These are phyloP conservation scores for Phoxinus phoxinus DNA, from an alignment of 2,113 vertebrate species.

Conservation along the genomic window DNA sequence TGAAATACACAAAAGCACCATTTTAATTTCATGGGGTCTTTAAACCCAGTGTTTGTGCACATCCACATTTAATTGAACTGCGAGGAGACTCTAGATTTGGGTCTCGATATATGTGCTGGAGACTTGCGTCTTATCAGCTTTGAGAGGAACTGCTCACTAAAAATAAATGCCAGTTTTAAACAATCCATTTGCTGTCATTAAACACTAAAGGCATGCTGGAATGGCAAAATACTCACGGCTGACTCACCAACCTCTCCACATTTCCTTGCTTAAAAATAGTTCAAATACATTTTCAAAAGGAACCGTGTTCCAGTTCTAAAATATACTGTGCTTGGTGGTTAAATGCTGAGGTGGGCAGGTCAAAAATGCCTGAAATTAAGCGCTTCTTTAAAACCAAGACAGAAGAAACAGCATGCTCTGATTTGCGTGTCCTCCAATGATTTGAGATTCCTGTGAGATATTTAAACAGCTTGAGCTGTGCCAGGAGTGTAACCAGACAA, in stretches of 20 bases:
- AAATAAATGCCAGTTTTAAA: constrained; percentile 27
- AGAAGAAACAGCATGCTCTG: not conserved
- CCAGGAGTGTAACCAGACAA: constrained; percentile 3
- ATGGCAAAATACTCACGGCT: not conserved
- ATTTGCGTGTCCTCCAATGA: not conserved
- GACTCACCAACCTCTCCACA: not conserved
- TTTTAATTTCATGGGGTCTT: not conserved
- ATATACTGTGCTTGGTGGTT: not conserved
- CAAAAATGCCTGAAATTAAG: not conserved
- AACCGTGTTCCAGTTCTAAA: not conserved
- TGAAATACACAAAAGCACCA: not conserved
- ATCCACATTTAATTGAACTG: not conserved
- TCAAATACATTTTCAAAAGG: not conserved
- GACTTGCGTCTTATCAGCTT: constrained; percentile 23
- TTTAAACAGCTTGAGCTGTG: not conserved
- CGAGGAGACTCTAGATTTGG: not conserved
- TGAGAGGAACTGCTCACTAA: constrained; percentile 1
- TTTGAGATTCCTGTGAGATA: not conserved
- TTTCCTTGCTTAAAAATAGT: constrained; percentile 22
- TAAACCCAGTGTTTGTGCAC: not conserved
- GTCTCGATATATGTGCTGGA: constrained; percentile 1
- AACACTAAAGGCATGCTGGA: not conserved
- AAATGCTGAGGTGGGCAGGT: not conserved
- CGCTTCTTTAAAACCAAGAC: not conserved
- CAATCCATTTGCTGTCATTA: constrained; percentile 28